Evolutionary conservation across 1,140 invertebrate genomes (phyloP), one percentile per base, ranked within the genome.

Genomic region (Mercenaria mercenaria): DNA sequence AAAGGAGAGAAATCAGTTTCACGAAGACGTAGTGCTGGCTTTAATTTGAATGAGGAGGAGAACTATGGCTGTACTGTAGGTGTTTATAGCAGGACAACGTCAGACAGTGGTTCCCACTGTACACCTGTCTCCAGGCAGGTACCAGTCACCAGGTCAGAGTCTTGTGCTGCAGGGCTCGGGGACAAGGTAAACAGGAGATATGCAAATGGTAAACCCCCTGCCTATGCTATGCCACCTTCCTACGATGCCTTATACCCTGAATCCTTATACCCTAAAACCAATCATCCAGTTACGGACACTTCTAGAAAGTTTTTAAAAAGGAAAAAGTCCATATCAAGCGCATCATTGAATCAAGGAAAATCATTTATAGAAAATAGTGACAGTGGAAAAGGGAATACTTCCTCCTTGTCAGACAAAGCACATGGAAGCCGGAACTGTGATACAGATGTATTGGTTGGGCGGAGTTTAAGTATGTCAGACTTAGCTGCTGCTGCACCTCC

Each of bases 401-500:
- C 85, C 43, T 64, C 76, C 4, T 34, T 79, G 34, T 88, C 52
- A 32, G 59, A 79, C 18, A 79, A 79, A 29, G 26, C 23, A 32
- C 29, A 69, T 11, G 29, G 59, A 39, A 52, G 61, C 23, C 26
- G 23, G 47, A 29, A 29, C 43, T 69, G 34, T 77, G 26, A 50
- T 56, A 87, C 69, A 77, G 91, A 90, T 34, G 90, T 83, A n/a
- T 26, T 89, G 18, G 74, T 64, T 82, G 92, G 88, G 23, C 77
- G 90, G 15, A 93, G 92, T 79, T 59, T 92, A n/a, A 93, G 93
- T 74, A 41, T 93, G 89, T 89, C 90, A 23, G 93, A 93, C 69
- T 79, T 93, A 4, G 61, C 52, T 6, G 69, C 81, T 32, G 83
- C 76, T 26, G n/a, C 81, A 47, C 52, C 56, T 8, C 89, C 81